These are phyloP conservation scores for Calliphora vicina DNA, from an alignment of 1,140 invertebrate genomes.

Conservation along the genomic window DNA sequence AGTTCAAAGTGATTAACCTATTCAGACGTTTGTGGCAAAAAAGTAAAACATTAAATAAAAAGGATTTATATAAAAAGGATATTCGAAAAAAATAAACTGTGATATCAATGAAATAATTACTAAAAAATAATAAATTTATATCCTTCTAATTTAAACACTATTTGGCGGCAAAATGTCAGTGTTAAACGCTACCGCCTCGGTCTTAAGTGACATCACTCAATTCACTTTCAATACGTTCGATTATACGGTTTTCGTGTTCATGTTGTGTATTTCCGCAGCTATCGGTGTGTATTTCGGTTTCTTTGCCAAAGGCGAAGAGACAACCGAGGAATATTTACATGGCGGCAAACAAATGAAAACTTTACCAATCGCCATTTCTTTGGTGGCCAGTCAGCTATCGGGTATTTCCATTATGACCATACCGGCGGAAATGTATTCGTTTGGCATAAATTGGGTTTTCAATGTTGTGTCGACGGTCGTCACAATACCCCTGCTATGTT, in stretches of 20 bases:
- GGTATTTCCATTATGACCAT: conserved; percentile 80
- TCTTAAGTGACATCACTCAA: conserved; percentile 38
- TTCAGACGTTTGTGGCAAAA: neutral
- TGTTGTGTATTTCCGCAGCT: conserved; percentile 69
- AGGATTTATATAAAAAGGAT: neutral
- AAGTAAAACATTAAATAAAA: neutral
- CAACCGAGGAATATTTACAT: conserved; percentile 69
- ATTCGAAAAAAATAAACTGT: neutral
- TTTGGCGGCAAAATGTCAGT: conserved; percentile 42
- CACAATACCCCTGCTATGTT: conserved; percentile 72
- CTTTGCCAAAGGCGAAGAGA: conserved; percentile 62
- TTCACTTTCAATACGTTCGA: conserved; percentile 66
- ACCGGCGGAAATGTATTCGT: conserved; percentile 82
- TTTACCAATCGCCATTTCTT: conserved; percentile 72
- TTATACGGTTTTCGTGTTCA: conserved; percentile 68
- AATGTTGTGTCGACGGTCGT: conserved; percentile 71
- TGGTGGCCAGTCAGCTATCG: conserved; percentile 80
- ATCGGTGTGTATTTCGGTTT: conserved; percentile 74
- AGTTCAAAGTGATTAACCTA: neutral
- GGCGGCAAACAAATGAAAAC: conserved; percentile 71
- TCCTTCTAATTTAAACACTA: neutral
- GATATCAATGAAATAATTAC: neutral
- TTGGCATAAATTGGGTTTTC: conserved; percentile 75
- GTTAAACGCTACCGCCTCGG: conserved; percentile 41
- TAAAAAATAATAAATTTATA: neutral